A percentile compares a stretch with the other conserved stretches of the same genome.
Evolutionary conservation across 2,113 vertebrate genomes (phyloP).

Genomic region (Nothobranchius kuhntae): DNA sequence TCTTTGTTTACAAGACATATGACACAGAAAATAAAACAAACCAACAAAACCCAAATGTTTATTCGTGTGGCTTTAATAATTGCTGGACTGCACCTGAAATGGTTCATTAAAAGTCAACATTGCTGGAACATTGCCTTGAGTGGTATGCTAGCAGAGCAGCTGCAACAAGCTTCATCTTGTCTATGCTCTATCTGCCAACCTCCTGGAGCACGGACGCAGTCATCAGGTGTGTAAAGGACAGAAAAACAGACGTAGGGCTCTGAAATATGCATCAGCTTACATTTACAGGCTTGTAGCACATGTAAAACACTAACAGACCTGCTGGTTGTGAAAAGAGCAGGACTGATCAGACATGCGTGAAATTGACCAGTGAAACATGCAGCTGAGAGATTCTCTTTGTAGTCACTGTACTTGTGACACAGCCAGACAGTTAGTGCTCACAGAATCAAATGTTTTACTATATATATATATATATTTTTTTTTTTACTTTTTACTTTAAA

Average conservation of each 20-base stretch:
- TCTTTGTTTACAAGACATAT: no score
- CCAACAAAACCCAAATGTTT: neutral
- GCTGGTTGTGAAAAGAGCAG: neutral
- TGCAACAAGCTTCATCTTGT: neutral
- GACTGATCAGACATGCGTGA: constrained; percentile 13
- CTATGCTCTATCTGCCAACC: constrained; percentile 1
- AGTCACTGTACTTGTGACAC: no score
- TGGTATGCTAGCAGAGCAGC: neutral
- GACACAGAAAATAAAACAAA: no score
- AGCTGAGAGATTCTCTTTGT: neutral
- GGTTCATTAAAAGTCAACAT: neutral
- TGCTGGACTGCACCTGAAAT: neutral
- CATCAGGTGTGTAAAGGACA: constrained; percentile 11
- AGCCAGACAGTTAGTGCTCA: no score
- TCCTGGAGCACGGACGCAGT: neutral
- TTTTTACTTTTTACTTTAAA: no score
- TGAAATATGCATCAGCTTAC: constrained; percentile 1
- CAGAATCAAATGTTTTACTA: no score
- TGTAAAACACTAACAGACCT: constrained; percentile 4
- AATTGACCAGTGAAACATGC: constrained; percentile 6
- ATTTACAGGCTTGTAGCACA: neutral
- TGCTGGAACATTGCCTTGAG: neutral
- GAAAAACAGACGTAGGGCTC: neutral
- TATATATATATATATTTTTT: no score
- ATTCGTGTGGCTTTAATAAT: neutral